Conservation (phyloP, 37 sponge, comb jelly and placozoan species). For the Chondrilla cf. caribensis region DNA sequence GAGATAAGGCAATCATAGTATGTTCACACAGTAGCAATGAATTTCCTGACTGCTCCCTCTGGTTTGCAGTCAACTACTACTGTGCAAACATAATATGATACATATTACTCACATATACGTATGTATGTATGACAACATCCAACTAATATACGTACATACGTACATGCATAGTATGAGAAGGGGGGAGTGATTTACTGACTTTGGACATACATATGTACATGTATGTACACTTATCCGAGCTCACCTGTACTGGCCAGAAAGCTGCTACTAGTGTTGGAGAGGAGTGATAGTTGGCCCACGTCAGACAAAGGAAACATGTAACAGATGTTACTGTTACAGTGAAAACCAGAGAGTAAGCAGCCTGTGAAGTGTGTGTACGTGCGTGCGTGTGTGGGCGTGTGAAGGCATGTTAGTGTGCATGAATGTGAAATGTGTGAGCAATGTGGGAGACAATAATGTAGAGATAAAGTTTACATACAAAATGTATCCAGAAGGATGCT, state of each 20-base stretch:
- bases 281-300: slow-evolving; percentile 3
- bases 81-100: too few species aligned
- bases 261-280: slow-evolving; percentile 9
- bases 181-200: neutral
- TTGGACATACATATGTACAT: neutral
- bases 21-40: too few species aligned
- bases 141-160: too few species aligned
- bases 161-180: too few species aligned
- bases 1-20: too few species aligned
- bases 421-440: neutral
- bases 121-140: too few species aligned
- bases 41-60: too few species aligned
- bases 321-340: neutral
- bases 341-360: neutral
- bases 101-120: too few species aligned
- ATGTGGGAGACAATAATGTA: too few species aligned
- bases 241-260: slow-evolving; percentile 2
- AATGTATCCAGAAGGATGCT: too few species aligned
- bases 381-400: neutral
- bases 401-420: neutral
- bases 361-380: neutral
- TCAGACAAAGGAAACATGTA: neutral
- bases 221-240: neutral
- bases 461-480: too few species aligned
- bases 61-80: too few species aligned